phyloP scores from a whole-genome alignment of 2,797 vertebrate genomes.

The Mycteria americana region DNA sequence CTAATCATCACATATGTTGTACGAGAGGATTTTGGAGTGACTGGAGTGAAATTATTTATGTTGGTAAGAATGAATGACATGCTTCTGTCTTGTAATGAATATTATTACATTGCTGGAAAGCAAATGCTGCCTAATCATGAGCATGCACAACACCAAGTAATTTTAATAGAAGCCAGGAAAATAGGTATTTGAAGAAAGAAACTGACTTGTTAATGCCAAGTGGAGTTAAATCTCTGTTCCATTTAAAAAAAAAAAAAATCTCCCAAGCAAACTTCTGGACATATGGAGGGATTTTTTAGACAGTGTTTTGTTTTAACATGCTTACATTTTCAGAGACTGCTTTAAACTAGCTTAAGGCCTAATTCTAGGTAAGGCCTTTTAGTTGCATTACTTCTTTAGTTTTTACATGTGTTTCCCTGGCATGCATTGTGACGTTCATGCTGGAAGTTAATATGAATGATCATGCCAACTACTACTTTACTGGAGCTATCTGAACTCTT shows the following conservation, averaged over 20 bases:
- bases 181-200: background rate
- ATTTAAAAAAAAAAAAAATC: background rate
- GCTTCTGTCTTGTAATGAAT: background rate
- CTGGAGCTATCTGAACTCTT: background rate
- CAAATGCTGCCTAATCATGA: background rate
- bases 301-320: background rate
- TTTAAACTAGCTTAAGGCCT: background rate
- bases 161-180: background rate
- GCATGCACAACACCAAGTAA: rapidly evolving
- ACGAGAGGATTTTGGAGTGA: conserved; percentile 49
- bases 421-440: background rate
- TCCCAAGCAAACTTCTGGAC: background rate
- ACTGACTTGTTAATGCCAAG: background rate
- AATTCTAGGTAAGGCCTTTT: background rate
- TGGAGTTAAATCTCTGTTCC: background rate
- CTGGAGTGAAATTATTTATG: conserved; percentile 49
- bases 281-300: background rate
- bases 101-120: background rate
- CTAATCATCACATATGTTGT: conserved; percentile 31
- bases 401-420: background rate
- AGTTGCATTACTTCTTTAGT: background rate
- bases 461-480: background rate
- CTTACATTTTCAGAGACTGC: background rate
- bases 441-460: background rate
- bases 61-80: conserved; percentile 58